Evolutionary conservation across 2,797 vertebrate genomes (phyloP).

Genomic region (Taeniopygia guttata): DNA sequence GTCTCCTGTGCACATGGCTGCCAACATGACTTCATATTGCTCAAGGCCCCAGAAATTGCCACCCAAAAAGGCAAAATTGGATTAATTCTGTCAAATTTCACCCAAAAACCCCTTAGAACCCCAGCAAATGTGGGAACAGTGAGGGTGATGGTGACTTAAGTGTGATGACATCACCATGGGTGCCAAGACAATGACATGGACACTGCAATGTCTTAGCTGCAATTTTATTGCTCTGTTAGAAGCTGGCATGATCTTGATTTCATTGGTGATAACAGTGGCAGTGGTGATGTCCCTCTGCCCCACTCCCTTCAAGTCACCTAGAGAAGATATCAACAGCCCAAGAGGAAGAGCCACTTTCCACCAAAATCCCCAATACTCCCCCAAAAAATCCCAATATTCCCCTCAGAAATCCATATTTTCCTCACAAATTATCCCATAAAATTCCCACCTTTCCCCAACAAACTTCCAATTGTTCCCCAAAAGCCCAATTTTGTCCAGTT

Average conservation of each 20-base stretch:
- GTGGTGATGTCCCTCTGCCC: background rate
- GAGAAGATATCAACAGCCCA: background rate
- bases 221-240: background rate
- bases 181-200: background rate
- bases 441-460: too few species aligned
- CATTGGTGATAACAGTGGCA: rapidly evolving
- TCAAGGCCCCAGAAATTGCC: background rate
- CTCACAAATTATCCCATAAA: background rate
- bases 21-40: rapidly evolving
- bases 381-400: background rate
- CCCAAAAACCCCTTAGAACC: background rate
- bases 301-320: background rate
- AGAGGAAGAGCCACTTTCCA: background rate
- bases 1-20: rapidly evolving
- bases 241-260: background rate
- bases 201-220: background rate
- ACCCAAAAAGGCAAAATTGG: background rate
- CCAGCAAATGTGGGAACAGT: background rate
- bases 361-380: background rate
- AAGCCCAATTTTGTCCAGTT: background rate
- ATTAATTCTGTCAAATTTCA: background rate
- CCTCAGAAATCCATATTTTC: background rate
- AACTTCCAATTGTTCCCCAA: background rate
- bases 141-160: background rate
- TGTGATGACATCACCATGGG: background rate